Base-by-base conservation (phyloP, 1,140 invertebrate species). In the Periplaneta americana region DNA sequence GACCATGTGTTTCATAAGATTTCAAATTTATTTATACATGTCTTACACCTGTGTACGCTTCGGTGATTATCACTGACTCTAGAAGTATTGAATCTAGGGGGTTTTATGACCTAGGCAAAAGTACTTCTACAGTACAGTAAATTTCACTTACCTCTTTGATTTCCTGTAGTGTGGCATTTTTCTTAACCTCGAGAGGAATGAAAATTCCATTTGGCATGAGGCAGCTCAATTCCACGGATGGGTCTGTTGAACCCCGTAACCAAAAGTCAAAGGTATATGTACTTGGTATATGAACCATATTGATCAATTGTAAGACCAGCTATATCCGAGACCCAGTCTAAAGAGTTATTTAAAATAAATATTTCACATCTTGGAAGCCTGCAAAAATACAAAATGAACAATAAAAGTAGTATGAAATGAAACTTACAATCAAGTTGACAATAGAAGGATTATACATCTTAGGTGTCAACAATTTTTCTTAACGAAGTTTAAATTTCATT, bases 191-290 rank as follows among this genome's bases (percentile, higher is more conserved):
- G 13, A 97, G 86, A 37, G 92, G 90, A 83, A 97, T 93, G 84
- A 94, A 88, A 85, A 96, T 91, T 80, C 96, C 95, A 89, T 96
- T 97, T 81, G 96, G 96, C 91, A 97, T 91, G 74, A 97, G 89
- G 86, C 95, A 97, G 84, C 93, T 94, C 34, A 97, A 88, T 84
- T 93, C 91, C 32, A 95, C 92, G 75, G 89, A 87, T 18, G 82
- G 82, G 76, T 84, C 83, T 84, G 92, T 91, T 39, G 91, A 91
- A 57, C 90, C 90, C 83, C 90, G 89, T 83, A 89, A 86, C 93
- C 92, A 93, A 85, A 92, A 93, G 84, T 93, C 91, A 86, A 92
- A 92, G 78, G 88, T 89, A 86, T 91, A 92, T 34, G 89, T 89
- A 83, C 88, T 91, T 83, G 92, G 91, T 85, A 91, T 91, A 85